Evolutionary conservation across 2,113 vertebrate species (phyloP).

Genomic region (Cebidichthys violaceus): DNA sequence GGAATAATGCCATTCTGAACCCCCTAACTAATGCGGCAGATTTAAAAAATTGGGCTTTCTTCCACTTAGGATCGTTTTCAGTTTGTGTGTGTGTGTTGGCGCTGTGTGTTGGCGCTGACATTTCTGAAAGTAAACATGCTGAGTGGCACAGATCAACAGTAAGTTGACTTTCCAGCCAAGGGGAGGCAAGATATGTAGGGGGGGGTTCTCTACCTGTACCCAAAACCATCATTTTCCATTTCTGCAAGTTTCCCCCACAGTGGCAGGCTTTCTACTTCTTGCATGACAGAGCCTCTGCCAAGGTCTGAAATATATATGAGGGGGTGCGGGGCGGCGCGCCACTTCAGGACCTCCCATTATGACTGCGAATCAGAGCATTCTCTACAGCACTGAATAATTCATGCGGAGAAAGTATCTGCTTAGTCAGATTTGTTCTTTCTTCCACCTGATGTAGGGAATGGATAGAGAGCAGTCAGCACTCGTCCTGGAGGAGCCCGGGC

Average conservation of each 20-base stretch:
- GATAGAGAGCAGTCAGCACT: conserved; percentile 54
- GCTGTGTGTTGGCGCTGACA: background rate
- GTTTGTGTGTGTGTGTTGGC: background rate
- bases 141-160: conserved; percentile 26
- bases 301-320: conserved; percentile 78
- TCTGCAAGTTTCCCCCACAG: conserved; percentile 34
- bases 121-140: background rate
- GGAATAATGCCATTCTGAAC: background rate
- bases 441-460: conserved; percentile 39
- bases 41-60: conserved; percentile 5
- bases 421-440: conserved; percentile 67
- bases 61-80: background rate
- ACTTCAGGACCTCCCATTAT: conserved; percentile 79
- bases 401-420: conserved; percentile 76
- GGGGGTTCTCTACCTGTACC: background rate
- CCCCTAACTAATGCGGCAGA: background rate
- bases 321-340: conserved; percentile 39
- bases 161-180: conserved; percentile 1
- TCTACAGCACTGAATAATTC: conserved; percentile 76
- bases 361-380: conserved; percentile 73
- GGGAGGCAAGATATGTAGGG: too few species aligned
- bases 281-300: conserved; percentile 67
- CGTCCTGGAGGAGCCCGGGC: conserved; percentile 10
- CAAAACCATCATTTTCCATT: conserved; percentile 2
- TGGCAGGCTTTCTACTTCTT: conserved; percentile 36